A percentile compares a stretch with the other conserved stretches of the same genome.
phyloP scores from a whole-genome alignment of 1,140 invertebrate species.

The Oryctes rhinoceros region DNA sequence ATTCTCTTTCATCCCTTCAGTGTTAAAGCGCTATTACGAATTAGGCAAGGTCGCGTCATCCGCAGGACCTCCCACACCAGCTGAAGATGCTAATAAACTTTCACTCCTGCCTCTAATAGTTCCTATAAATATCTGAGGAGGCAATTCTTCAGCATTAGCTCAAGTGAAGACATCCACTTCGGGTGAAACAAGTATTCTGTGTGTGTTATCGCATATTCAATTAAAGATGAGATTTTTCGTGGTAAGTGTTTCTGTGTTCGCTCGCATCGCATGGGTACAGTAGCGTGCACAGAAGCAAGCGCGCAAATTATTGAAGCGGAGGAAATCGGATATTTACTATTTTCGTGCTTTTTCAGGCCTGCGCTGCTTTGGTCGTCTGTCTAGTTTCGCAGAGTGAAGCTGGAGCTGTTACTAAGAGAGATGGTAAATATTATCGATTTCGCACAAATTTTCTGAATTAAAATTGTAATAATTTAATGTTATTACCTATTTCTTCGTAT shows the following conservation, averaged over 20 bases:
- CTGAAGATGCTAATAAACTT: constrained; percentile 49
- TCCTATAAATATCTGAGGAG: constrained; percentile 49
- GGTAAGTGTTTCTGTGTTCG: constrained; percentile 29
- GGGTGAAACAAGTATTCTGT: constrained; percentile 22
- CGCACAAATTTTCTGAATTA: no score
- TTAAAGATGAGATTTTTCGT: constrained; percentile 39
- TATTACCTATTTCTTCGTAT: no score
- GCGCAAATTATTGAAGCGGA: background rate
- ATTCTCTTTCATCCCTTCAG: constrained; percentile 40
- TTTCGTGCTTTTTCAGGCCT: constrained; percentile 31
- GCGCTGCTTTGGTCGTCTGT: constrained; percentile 23
- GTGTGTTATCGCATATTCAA: constrained; percentile 36
- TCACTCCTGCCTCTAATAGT: constrained; percentile 47
- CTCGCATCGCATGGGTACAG: background rate
- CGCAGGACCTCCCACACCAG: constrained; percentile 44
- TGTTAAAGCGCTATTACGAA: constrained; percentile 16
- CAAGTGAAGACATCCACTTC: constrained; percentile 40
- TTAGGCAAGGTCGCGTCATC: constrained; percentile 41
- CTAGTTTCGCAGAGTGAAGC: background rate
- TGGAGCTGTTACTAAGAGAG: constrained; percentile 54
- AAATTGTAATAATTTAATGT: no score
- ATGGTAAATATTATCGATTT: constrained; percentile 49
- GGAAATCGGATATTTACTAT: background rate
- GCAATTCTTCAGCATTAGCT: constrained; percentile 28
- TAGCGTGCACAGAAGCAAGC: background rate